A percentile compares a stretch with the other conserved stretches of the same genome.
Evolutionary conservation across 2,797 vertebrate genomes (phyloP).

Genomic region (Microctenopoma steveboyesi): DNA sequence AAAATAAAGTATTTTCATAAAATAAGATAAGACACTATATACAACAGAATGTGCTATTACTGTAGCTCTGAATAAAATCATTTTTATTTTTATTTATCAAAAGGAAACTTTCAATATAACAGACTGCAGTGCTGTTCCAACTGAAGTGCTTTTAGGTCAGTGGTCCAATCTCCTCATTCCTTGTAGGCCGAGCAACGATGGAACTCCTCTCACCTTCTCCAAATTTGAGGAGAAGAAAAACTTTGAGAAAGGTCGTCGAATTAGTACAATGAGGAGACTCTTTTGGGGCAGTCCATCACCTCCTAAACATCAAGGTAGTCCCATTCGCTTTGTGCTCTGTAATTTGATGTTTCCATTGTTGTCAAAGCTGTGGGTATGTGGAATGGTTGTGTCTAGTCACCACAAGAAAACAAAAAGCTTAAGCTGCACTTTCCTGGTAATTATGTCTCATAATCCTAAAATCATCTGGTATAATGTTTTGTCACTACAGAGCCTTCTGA

Average conservation of each 20-base stretch:
- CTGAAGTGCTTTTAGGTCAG: not conserved
- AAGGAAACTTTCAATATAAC: too few relatives aligned
- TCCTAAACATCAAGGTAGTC: constrained; percentile 75
- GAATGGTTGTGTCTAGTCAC: not conserved
- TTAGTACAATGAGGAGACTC: constrained; percentile 78
- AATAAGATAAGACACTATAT: too few relatives aligned
- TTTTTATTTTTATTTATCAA: too few relatives aligned
- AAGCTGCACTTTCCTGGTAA: not conserved
- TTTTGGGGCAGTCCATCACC: constrained; percentile 77
- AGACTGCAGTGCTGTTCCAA: not conserved
- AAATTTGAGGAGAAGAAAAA: constrained; percentile 85
- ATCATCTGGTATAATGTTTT: not conserved
- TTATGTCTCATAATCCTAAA: not conserved
- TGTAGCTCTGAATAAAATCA: too few relatives aligned
- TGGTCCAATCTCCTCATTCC: constrained; percentile 19
- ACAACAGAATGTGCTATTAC: too few relatives aligned
- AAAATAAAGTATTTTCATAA: too few relatives aligned
- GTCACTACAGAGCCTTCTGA: constrained; percentile 68
- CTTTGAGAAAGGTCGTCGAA: constrained; percentile 76
- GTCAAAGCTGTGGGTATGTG: not conserved
- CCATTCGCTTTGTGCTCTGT: not conserved
- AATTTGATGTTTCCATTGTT: not conserved
- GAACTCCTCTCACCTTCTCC: constrained; percentile 74
- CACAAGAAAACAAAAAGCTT: not conserved
- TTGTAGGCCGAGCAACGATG: constrained; percentile 65